phyloP scores from a whole-genome alignment of 2,797 vertebrate genomes.

The Miichthys miiuy region DNA sequence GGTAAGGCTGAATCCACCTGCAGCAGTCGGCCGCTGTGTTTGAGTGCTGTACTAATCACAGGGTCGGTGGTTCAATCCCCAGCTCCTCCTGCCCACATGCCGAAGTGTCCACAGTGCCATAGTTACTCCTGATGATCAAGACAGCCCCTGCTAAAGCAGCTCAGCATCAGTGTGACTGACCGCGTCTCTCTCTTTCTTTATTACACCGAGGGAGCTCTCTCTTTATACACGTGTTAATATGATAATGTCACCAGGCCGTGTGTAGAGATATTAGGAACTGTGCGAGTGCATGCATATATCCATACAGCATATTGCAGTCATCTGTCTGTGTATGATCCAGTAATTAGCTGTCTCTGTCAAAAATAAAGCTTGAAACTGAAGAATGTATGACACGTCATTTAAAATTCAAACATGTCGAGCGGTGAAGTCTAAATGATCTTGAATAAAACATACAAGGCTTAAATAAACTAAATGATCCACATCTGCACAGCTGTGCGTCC shows the following conservation, averaged over 20 bases:
- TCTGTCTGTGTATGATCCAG: constrained; percentile 40
- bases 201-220: neutral
- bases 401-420: neutral
- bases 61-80: too few relatives aligned
- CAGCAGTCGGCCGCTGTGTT: too few relatives aligned
- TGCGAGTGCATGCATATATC: constrained; percentile 14
- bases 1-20: too few relatives aligned
- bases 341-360: constrained; percentile 9
- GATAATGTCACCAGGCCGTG: neutral
- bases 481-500: neutral
- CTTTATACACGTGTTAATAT: constrained; percentile 3
- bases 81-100: too few relatives aligned
- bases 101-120: too few relatives aligned
- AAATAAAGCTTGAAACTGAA: too few relatives aligned
- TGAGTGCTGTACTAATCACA: too few relatives aligned
- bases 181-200: neutral
- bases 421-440: neutral
- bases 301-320: constrained; percentile 41
- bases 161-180: too few relatives aligned
- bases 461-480: neutral
- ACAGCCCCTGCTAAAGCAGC: too few relatives aligned
- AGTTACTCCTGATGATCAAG: too few relatives aligned
- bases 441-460: neutral
- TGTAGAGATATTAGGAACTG: constrained; percentile 1
- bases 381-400: neutral